Base-by-base conservation (phyloP, 35 echinoderm and acorn worm genomes). In the Patiria miniata region DNA sequence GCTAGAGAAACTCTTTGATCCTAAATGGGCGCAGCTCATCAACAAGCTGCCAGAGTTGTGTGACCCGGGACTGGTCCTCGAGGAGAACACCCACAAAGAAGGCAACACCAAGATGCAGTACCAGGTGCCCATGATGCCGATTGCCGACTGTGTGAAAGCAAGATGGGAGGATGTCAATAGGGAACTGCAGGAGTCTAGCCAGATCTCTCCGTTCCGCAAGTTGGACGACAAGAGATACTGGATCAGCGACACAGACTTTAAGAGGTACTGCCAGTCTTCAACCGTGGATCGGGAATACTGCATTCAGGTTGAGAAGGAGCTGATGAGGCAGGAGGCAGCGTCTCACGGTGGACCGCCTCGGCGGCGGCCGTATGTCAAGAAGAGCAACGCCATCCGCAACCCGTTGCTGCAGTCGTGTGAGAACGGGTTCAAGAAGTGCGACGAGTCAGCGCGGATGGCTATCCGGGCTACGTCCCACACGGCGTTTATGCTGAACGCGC, bases 361-460 rank as follows among this genome's bases (percentile, higher is more conserved):
- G 42, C 23, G 26, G 34, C 26, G 65, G 14, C 10, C 18, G 26
- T 30, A 3, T 34, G 34, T 73, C 34, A 73, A 73, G 65, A 73
- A 73, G 34, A 73, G 65, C 29, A 32, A 14, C 9, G 65, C 65
- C 23, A 73, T 73, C 65, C 29, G 34, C 26, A 34, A 73, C 34
- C 65, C 65, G 29, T 23, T 73, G 65, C 65, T 73, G 65, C 65
- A 73, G 26, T 14, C 65, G 26, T 73, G 65, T 23, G 65, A 73
- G 15, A 73, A 73, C 26, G 34, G 65, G 19, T 73, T 73, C 65
- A 73, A 73, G 29, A 73, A 73, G 34, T 73, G 65, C 26, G 65
- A 73, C 2, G 65, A 73, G 65, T 73, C 65, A 8, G 65, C 65
- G 21, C 18, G 65, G 29, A 73, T 73, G 65, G 34, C n/a, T 10